Evolutionary conservation across 1,140 invertebrate genomes (phyloP).

Genomic region (Cyclargus thomasi): DNA sequence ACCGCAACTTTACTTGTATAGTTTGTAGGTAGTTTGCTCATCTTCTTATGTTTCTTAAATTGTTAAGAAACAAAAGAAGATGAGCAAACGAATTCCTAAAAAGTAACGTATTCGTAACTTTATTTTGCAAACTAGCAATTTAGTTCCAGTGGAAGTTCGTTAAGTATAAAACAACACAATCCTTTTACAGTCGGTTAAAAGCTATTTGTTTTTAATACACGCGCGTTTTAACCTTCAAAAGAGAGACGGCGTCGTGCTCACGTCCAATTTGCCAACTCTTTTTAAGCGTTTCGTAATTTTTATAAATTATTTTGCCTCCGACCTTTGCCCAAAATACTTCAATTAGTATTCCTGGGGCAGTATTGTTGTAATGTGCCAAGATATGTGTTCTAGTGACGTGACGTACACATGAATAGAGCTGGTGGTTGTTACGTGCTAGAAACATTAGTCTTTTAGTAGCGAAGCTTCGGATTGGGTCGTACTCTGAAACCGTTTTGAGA

Average conservation of each 20-base stretch:
- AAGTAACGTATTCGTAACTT: too few species aligned
- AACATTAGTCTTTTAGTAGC: too few species aligned
- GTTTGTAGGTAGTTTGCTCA: too few species aligned
- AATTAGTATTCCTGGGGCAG: constrained; percentile 68
- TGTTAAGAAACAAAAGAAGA: too few species aligned
- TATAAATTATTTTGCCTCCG: constrained; percentile 70
- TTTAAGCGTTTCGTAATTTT: constrained; percentile 70
- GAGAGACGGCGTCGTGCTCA: constrained; percentile 67
- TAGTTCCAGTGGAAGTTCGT: too few species aligned
- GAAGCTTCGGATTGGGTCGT: too few species aligned
- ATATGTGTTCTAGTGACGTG: constrained; percentile 31
- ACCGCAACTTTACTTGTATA: too few species aligned
- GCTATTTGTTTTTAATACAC: constrained; percentile 66
- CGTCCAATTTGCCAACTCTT: constrained; percentile 71
- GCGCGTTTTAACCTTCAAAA: constrained; percentile 66
- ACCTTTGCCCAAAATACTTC: constrained; percentile 67
- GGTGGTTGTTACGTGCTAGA: too few species aligned
- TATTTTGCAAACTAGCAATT: too few species aligned
- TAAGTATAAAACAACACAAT: constrained; percentile 10
- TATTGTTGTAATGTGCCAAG: constrained; percentile 58
- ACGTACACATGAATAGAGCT: constrained; percentile 21
- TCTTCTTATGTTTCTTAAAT: too few species aligned
- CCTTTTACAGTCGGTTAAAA: constrained; percentile 43
- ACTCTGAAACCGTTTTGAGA: too few species aligned
- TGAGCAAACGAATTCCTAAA: too few species aligned